A percentile compares a stretch with the other conserved stretches of the same genome.
Conservation (phyloP, 2,113 vertebrate genomes). For the Scopus umbretta region DNA sequence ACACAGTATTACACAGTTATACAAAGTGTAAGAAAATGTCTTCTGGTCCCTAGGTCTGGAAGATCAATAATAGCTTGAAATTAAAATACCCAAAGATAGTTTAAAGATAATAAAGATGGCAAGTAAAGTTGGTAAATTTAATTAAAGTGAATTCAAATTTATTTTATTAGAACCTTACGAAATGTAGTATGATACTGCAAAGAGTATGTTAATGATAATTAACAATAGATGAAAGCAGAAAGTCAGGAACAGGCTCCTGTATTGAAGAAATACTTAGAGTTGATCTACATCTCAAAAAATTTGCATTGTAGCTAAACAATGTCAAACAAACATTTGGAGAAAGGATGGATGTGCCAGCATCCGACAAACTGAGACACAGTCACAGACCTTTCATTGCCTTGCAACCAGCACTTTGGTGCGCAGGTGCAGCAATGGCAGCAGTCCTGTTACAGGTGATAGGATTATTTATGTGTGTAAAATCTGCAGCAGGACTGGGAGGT, state of each 20-base stretch:
- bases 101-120: neutral
- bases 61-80: neutral
- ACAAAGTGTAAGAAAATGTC: neutral
- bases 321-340: neutral
- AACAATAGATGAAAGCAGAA: neutral
- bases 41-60: neutral
- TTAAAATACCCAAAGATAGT: neutral
- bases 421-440: neutral
- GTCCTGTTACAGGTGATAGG: neutral
- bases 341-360: neutral
- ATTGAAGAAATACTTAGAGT: neutral
- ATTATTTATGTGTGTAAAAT: neutral
- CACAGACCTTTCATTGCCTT: neutral
- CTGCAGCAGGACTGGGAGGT: neutral
- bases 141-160: neutral
- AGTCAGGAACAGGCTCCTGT: neutral
- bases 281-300: neutral
- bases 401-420: neutral
- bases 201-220: neutral
- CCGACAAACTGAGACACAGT: neutral
- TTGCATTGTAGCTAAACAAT: neutral
- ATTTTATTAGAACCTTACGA: neutral
- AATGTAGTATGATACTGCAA: neutral
- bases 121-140: neutral
- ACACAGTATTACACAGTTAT: neutral